Conservation (phyloP, 2,888 invertebrate species). For the Cylindroiulus punctatus region DNA sequence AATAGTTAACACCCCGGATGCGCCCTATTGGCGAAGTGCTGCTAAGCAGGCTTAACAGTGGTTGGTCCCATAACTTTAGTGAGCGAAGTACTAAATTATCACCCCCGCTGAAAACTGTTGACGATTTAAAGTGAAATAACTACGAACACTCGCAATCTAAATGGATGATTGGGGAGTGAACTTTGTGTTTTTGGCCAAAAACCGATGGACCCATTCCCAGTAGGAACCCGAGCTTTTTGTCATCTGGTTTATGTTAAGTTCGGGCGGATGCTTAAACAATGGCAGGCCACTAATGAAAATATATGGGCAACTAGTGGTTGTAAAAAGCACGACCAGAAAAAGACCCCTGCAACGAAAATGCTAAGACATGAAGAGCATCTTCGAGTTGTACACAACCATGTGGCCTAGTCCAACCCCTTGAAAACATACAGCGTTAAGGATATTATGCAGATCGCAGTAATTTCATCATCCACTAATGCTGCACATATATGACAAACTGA, state of each 20-base stretch:
- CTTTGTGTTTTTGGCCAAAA: conserved; percentile 5
- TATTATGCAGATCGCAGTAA: too few species aligned
- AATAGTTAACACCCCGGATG: background rate
- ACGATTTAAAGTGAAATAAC: conserved; percentile 34
- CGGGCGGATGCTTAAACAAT: conserved; percentile 25
- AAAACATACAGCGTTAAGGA: too few species aligned
- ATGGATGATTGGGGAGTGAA: conserved; percentile 37
- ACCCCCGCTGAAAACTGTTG: conserved; percentile 36
- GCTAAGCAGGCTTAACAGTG: conserved; percentile 21
- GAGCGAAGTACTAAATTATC: background rate
- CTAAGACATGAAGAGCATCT: background rate
- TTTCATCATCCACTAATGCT: too few species aligned
- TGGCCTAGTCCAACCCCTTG: background rate
- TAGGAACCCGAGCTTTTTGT: conserved; percentile 5
- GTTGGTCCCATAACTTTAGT: background rate
- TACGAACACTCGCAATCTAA: conserved; percentile 7
- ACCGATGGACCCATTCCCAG: conserved; percentile 9
- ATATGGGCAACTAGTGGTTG: conserved; percentile 37
- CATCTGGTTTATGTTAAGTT: conserved; percentile 29
- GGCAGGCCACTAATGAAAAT: conserved; percentile 16
- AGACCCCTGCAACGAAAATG: background rate
- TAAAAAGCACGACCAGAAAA: background rate
- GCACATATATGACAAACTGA: too few species aligned
- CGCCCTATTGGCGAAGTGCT: background rate
- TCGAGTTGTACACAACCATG: background rate